Conservation (phyloP, 2,113 vertebrate species). For the Hypomesus transpacificus region DNA sequence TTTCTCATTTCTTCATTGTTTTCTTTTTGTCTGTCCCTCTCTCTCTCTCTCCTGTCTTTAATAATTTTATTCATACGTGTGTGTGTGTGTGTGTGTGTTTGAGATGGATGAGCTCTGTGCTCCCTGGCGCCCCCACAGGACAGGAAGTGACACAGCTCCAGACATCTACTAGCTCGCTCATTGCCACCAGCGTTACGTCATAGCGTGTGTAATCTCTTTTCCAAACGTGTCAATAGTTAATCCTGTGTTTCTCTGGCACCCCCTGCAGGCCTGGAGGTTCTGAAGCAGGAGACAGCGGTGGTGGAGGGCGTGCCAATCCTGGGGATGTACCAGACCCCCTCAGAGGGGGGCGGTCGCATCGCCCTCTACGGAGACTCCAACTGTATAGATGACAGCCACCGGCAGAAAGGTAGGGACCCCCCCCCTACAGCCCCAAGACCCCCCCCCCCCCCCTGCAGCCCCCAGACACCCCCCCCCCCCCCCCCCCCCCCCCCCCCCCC, state of each 20-base stretch:
- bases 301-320: slow-evolving; percentile 91
- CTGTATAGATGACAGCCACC: slow-evolving; percentile 96
- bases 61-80: not conserved
- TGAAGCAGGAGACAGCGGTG: slow-evolving; percentile 91
- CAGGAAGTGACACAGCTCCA: too few species aligned
- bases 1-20: too few species aligned
- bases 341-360: slow-evolving; percentile 87
- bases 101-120: not conserved
- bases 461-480: not conserved
- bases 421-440: not conserved
- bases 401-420: slow-evolving; percentile 84
- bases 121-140: too few species aligned
- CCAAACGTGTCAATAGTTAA: too few species aligned
- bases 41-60: too few species aligned
- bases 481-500: not conserved
- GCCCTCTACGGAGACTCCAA: slow-evolving; percentile 95
- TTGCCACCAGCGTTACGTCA: too few species aligned
- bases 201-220: too few species aligned
- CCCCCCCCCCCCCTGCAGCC: not conserved
- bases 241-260: not conserved
- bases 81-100: slow-evolving; percentile 10
- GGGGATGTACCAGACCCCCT: slow-evolving; percentile 89
- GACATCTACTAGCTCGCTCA: too few species aligned
- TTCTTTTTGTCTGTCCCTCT: not conserved
- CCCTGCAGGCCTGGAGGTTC: slow-evolving; percentile 76